Evolutionary conservation across 1,140 invertebrate species (phyloP).

Genomic region (Drosophila subobscura): DNA sequence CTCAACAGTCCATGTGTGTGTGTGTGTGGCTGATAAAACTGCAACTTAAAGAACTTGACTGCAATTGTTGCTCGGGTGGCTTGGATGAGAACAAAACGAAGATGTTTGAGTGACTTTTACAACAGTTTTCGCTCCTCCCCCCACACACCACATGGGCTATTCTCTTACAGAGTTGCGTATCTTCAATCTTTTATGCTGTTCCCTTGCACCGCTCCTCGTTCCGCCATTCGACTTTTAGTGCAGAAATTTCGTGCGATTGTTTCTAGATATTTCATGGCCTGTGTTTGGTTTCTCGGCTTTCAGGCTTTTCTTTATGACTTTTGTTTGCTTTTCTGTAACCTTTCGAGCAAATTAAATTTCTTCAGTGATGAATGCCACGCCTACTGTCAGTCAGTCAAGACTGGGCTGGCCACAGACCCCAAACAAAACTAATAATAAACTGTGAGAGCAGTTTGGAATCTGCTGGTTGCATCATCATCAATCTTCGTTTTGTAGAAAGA

Average conservation of each 20-base stretch:
- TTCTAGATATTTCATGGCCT: slow-evolving; percentile 61
- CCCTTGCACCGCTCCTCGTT: slow-evolving; percentile 1
- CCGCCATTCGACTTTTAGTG: slow-evolving; percentile 14
- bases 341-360: slow-evolving; percentile 66
- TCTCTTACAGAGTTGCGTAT: slow-evolving; percentile 55
- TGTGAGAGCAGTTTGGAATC: not conserved
- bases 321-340: slow-evolving; percentile 42
- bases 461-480: slow-evolving; percentile 56
- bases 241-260: slow-evolving; percentile 55
- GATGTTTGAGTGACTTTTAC: slow-evolving; percentile 73
- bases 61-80: slow-evolving; percentile 76
- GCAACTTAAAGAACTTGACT: slow-evolving; percentile 80
- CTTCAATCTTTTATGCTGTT: slow-evolving; percentile 37
- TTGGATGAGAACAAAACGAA: slow-evolving; percentile 20
- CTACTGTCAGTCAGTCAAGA: not conserved
- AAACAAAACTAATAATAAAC: slow-evolving; percentile 70
- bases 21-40: slow-evolving; percentile 67
- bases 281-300: slow-evolving; percentile 16
- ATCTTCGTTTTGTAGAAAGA: slow-evolving; percentile 66
- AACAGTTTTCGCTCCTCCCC: slow-evolving; percentile 23
- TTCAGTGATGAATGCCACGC: slow-evolving; percentile 3
- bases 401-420: not conserved
- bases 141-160: slow-evolving; percentile 7
- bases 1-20: slow-evolving; percentile 4
- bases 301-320: slow-evolving; percentile 63